Percentiles rank a stretch among this genome's conserved stretches.
Conservation (phyloP, 2,113 vertebrate genomes). For the Naja naja region DNA sequence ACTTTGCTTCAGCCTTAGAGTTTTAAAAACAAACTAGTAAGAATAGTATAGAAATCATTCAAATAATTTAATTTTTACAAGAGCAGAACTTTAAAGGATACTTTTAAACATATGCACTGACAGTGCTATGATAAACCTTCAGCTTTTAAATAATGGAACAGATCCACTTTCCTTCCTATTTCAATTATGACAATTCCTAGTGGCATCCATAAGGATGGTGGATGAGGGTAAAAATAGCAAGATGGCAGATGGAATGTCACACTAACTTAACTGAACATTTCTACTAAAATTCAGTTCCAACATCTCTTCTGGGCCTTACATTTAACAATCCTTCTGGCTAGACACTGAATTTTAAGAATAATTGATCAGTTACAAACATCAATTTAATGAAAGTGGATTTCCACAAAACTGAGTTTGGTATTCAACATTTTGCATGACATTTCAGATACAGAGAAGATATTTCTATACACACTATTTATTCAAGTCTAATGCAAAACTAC, state of each 20-base stretch:
- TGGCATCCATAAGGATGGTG: neutral
- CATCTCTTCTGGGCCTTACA: neutral
- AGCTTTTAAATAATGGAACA: neutral
- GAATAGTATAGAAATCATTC: neutral
- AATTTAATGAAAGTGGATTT: neutral
- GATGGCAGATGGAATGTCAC: neutral
- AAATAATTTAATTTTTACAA: neutral
- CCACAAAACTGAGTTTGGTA: neutral
- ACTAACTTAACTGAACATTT: neutral
- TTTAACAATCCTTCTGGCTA: neutral
- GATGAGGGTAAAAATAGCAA: neutral
- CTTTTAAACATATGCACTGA: neutral
- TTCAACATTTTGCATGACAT: neutral
- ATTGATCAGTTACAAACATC: neutral
- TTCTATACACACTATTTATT: neutral
- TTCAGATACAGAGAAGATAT: constrained; percentile 15
- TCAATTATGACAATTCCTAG: neutral
- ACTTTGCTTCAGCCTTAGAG: neutral
- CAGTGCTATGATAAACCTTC: neutral
- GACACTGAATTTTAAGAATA: neutral
- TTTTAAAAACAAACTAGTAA: neutral
- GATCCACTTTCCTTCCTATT: neutral
- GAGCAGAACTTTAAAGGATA: neutral
- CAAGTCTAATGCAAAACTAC: constrained; percentile 6
- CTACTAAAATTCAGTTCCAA: neutral